Conservation (phyloP, 1,140 invertebrate genomes). For the Zophobas atratus region DNA sequence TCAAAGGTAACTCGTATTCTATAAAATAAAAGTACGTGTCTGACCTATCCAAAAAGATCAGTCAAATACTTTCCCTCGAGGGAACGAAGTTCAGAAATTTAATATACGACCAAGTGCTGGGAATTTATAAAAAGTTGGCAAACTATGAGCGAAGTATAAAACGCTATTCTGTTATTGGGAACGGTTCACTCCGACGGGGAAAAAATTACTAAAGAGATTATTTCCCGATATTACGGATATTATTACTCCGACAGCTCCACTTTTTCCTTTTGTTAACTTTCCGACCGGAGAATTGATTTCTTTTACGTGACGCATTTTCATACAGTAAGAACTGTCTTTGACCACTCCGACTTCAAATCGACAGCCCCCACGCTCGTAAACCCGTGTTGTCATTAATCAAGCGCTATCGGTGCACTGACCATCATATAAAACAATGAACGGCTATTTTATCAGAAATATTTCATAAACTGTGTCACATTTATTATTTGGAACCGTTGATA, state of each 20-base stretch:
- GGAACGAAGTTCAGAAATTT: constrained; percentile 47
- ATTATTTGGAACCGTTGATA: constrained; percentile 31
- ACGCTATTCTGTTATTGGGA: constrained; percentile 47
- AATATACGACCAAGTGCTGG: constrained; percentile 47
- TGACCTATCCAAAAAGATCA: constrained; percentile 45
- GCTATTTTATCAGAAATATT: constrained; percentile 46
- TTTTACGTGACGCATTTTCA: constrained; percentile 6
- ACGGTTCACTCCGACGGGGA: constrained; percentile 42
- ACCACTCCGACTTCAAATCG: neutral
- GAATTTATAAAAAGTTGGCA: constrained; percentile 48
- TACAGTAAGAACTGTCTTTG: neutral
- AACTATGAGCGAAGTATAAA: constrained; percentile 46
- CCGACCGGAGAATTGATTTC: constrained; percentile 33
- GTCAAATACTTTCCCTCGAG: constrained; percentile 44
- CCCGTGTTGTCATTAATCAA: constrained; percentile 42
- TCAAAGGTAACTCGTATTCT: constrained; percentile 25
- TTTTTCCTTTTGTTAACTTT: constrained; percentile 42
- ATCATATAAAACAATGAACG: constrained; percentile 46
- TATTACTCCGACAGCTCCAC: constrained; percentile 37
- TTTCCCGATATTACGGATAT: constrained; percentile 47
- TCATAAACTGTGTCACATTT: constrained; percentile 42
- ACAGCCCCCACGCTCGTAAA: neutral
- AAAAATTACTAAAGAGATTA: constrained; percentile 46
- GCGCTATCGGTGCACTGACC: constrained; percentile 29
- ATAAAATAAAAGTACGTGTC: constrained; percentile 47